phyloP scores from a whole-genome alignment of 2,797 vertebrate species.

The Aphelocoma californica region DNA sequence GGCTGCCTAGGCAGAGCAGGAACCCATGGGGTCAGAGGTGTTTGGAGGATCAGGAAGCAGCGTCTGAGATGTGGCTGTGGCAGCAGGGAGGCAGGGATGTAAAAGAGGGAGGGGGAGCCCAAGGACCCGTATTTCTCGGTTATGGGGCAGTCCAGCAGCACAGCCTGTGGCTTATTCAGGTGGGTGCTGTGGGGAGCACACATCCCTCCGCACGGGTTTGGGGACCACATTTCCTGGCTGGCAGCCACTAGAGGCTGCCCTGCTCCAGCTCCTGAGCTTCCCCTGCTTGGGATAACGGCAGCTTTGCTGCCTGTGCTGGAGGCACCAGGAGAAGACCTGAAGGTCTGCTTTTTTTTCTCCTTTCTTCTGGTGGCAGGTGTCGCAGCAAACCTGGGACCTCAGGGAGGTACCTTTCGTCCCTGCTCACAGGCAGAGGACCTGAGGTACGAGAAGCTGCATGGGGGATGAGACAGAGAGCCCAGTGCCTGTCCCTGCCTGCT shows the following conservation, averaged over 20 bases:
- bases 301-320: not conserved
- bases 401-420: too few species aligned
- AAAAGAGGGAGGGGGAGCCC: not conserved
- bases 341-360: not conserved
- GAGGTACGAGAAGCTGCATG: not conserved
- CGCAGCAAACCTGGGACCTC: not conserved
- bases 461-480: accelerated
- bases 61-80: not conserved
- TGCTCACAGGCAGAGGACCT: not conserved
- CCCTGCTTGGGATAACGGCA: not conserved
- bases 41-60: not conserved
- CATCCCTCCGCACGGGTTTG: not conserved
- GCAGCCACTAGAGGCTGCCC: conserved; percentile 58
- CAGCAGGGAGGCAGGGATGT: not conserved
- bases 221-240: not conserved
- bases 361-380: not conserved
- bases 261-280: conserved; percentile 54
- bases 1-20: not conserved
- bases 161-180: not conserved
- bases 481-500: not conserved
- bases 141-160: not conserved
- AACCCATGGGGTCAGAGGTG: not conserved
- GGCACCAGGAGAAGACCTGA: not conserved
- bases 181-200: not conserved
- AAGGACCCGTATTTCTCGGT: not conserved